Evolutionary conservation across 2,113 vertebrate genomes (phyloP), one percentile per base, ranked within the genome.

Genomic region (Caloenas nicobarica): DNA sequence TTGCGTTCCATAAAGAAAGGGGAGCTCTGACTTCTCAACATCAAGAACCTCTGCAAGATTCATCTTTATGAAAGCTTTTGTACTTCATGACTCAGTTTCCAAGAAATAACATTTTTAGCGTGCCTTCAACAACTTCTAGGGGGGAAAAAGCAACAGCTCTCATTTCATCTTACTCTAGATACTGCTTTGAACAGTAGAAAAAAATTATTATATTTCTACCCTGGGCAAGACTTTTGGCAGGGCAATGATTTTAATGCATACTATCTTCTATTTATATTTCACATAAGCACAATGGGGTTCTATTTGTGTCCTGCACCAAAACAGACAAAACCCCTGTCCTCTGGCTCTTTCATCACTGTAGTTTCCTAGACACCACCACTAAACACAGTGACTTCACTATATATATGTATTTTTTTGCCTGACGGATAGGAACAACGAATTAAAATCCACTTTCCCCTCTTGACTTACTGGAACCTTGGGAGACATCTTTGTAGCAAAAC

Each of bases 261-360:
- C 14, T 81, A 3, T 24, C 6, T 78, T 81, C 34, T 48, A 56
- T 4, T 48, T 60, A 7, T 15, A 80, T 56, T 89, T 82, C 42
- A 42, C 10, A 5, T 57, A 77, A 31, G 3, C 44, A 38, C 24
- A 42, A 29, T 61, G 11, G 17, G 4, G 31, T 61, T 78, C 48
- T 61, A 19, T 54, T 87, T 81, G 25, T 23, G 9, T 28, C 33
- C 46, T 66, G 22, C 31, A 68, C 8, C 7, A 64, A 87, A 42
- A 8, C 0, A 18, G 34, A 23, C 10, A 23, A 48, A 40, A 3
- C 10, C 11, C 4, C 3, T 26, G 1, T 62, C 19, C 4, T 73
- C 44, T 61, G 12, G 7, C 6, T 70, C 9, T 90, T 48, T 17
- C 17, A 9, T 46, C 7, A 1, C 9, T 78, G n/a, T 21, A 25